phyloP scores from a whole-genome alignment of 2,113 vertebrate genomes.

The Esox niger region DNA sequence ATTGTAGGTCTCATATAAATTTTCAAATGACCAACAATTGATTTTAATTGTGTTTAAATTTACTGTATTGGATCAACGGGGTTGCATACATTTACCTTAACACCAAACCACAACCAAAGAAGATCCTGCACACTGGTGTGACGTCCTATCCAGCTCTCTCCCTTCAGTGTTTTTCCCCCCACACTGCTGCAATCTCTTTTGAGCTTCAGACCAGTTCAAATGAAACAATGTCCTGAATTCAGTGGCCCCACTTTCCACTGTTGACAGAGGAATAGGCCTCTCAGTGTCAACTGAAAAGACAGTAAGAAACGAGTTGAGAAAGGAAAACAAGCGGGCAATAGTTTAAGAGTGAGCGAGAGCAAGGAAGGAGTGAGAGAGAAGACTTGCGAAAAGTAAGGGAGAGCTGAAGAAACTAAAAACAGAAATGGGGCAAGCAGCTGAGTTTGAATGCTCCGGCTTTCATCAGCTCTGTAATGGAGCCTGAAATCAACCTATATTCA shows the following conservation, averaged over 20 bases:
- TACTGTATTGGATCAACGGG: no score
- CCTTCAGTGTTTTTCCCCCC: not conserved
- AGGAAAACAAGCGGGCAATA: slow-evolving; percentile 25
- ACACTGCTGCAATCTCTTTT: not conserved
- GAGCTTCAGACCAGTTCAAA: not conserved
- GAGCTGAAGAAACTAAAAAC: slow-evolving; percentile 11
- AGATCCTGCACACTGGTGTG: no score
- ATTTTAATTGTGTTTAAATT: no score
- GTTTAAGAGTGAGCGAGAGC: slow-evolving; percentile 14
- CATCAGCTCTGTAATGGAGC: slow-evolving; percentile 40
- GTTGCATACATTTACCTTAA: no score
- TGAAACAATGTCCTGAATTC: not conserved
- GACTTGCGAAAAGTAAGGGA: not conserved
- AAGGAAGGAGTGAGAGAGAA: not conserved
- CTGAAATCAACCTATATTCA: slow-evolving; percentile 41
- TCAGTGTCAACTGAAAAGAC: not conserved
- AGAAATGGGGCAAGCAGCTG: slow-evolving; percentile 12
- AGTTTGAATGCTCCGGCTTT: slow-evolving; percentile 23
- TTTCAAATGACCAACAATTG: no score
- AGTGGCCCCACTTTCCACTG: not conserved
- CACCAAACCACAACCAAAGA: no score
- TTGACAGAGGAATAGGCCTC: slow-evolving; percentile 2
- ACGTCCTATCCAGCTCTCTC: slow-evolving; percentile 1
- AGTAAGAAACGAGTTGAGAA: slow-evolving; percentile 12
- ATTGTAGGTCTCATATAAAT: no score